Conservation (phyloP, 2,113 vertebrate species). For the Megaceryle maxima region DNA sequence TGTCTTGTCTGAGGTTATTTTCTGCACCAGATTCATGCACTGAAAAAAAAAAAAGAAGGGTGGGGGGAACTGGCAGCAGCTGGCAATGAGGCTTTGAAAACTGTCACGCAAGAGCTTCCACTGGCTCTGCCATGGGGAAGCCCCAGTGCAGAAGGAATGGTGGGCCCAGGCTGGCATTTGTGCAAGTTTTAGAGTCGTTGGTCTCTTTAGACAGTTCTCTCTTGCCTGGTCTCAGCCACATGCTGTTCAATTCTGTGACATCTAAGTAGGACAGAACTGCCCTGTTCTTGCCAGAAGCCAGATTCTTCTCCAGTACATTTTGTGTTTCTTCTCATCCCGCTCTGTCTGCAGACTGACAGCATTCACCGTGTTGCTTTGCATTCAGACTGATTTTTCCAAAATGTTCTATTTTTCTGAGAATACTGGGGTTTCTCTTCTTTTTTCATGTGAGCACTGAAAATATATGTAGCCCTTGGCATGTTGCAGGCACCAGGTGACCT, state of each 20-base stretch:
- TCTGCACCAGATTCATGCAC: background rate
- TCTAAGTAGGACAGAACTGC: background rate
- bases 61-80: background rate
- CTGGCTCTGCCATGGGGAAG: background rate
- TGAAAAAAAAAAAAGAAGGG: background rate
- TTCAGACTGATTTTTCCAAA: background rate
- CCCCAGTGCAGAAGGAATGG: background rate
- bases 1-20: background rate
- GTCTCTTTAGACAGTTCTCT: background rate
- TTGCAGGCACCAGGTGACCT: slow-evolving; percentile 39
- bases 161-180: background rate
- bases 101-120: background rate
- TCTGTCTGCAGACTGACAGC: background rate
- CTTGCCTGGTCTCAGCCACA: background rate
- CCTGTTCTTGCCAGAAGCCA: background rate
- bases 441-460: background rate
- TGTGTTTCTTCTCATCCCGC: background rate
- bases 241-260: background rate
- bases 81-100: background rate
- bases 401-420: background rate
- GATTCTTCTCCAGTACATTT: background rate
- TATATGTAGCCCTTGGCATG: background rate
- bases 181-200: background rate
- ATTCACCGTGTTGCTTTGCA: background rate
- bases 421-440: background rate